Conservation (phyloP, 2,888 invertebrate species). For the Hypsopygia costalis region DNA sequence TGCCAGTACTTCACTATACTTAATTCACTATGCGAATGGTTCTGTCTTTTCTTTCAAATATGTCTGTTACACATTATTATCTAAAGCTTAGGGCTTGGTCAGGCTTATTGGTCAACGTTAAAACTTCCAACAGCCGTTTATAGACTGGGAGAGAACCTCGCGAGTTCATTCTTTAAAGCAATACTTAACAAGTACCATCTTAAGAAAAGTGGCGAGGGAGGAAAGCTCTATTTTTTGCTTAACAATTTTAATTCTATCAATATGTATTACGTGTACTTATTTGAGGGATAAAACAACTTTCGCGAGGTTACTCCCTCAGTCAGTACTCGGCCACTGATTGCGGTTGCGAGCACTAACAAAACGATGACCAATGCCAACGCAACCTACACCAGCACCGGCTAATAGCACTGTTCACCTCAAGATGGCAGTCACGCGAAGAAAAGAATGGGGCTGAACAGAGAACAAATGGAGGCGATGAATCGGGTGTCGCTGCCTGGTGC, state of each 20-base stretch:
- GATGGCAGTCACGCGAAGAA: constrained; percentile 81
- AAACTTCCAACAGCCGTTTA: neutral
- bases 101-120: constrained; percentile 12
- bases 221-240: too few relatives aligned
- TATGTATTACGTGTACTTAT: too few relatives aligned
- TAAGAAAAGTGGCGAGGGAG: too few relatives aligned
- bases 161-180: too few relatives aligned
- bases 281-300: neutral
- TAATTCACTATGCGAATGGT: too few relatives aligned
- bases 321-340: neutral
- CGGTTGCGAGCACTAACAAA: neutral
- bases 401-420: constrained; percentile 73
- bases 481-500: constrained; percentile 66
- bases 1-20: too few relatives aligned
- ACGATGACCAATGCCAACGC: constrained; percentile 26
- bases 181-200: too few relatives aligned
- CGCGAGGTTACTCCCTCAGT: neutral
- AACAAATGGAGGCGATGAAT: constrained; percentile 79
- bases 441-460: constrained; percentile 80
- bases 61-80: constrained; percentile 3
- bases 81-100: constrained; percentile 11
- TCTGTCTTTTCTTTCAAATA: too few relatives aligned
- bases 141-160: neutral
- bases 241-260: too few relatives aligned
- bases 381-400: constrained; percentile 46